A percentile compares a stretch with the other conserved stretches of the same genome.
phyloP scores from a whole-genome alignment of 92 coral and sea anemone genomes.

The Phenganax subtilis region DNA sequence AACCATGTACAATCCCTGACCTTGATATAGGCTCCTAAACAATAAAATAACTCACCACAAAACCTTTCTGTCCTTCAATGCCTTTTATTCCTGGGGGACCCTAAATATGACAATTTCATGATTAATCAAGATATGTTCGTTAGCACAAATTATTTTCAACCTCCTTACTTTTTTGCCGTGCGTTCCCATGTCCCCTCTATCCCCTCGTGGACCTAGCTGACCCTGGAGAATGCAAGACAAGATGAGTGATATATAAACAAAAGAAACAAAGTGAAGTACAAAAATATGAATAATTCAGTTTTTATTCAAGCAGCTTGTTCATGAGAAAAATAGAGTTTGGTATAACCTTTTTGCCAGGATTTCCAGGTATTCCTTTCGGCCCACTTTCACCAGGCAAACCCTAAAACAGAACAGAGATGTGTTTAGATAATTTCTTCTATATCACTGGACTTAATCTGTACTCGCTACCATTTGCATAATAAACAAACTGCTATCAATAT shows the following conservation, averaged over 20 bases:
- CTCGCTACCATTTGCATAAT: too few relatives aligned
- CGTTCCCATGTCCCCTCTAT: conserved; percentile 22
- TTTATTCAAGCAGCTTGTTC: too few relatives aligned
- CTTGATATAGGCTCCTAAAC: background rate
- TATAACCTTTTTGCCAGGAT: background rate
- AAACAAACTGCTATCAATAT: too few relatives aligned
- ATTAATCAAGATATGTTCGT: background rate
- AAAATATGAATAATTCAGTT: too few relatives aligned
- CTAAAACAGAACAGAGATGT: background rate
- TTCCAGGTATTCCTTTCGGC: conserved; percentile 14
- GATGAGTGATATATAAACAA: background rate
- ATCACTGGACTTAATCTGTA: background rate
- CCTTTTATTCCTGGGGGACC: conserved; percentile 10
- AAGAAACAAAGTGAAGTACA: too few relatives aligned
- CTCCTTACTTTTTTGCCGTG: conserved; percentile 5
- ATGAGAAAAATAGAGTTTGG: background rate
- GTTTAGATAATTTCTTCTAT: background rate
- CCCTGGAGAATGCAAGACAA: background rate
- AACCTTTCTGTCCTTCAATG: conserved; percentile 24
- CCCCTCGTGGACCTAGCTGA: conserved; percentile 15
- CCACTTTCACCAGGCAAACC: conserved; percentile 17
- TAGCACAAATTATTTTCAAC: background rate
- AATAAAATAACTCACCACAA: conserved; percentile 12
- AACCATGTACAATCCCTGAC: background rate
- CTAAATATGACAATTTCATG: background rate